A percentile compares a stretch with the other conserved stretches of the same genome.
These are phyloP conservation scores for Tetrao urogallus DNA, from an alignment of 2,113 vertebrate genomes.

Conservation along the genomic window DNA sequence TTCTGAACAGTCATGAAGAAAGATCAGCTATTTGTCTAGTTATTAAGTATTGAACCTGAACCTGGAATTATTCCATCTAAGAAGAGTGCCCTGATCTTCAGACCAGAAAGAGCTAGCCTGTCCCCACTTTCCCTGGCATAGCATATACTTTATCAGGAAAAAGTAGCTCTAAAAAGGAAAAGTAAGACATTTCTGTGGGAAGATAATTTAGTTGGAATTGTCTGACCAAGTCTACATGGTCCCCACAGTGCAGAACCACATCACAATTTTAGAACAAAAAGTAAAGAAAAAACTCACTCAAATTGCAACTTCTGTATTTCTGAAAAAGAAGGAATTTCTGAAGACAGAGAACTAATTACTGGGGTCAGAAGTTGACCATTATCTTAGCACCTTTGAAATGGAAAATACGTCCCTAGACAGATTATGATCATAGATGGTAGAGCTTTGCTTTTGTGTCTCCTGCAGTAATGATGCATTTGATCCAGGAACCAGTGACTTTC, in stretches of 20 bases:
- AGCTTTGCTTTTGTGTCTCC: background rate
- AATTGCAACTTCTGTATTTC: background rate
- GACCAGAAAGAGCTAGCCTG: background rate
- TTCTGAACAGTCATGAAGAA: background rate
- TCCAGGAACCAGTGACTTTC: background rate
- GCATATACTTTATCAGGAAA: background rate
- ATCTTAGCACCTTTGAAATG: slow-evolving; percentile 13
- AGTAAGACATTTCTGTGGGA: background rate
- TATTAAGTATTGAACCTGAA: background rate
- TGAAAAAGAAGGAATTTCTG: background rate
- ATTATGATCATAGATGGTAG: background rate
- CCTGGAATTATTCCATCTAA: background rate
- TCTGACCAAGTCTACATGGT: background rate
- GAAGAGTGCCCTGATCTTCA: background rate
- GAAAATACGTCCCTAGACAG: background rate
- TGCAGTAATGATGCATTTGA: background rate
- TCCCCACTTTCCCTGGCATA: background rate
- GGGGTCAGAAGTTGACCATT: background rate
- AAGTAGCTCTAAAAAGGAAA: background rate
- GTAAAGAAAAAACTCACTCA: background rate
- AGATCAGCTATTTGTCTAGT: background rate
- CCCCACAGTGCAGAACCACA: background rate
- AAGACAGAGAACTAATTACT: background rate
- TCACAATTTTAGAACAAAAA: background rate
- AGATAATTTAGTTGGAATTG: background rate